A percentile compares a stretch with the other conserved stretches of the same genome.
Conservation (phyloP, 2,797 vertebrate genomes). For the Arrhamphus sclerolepis region DNA sequence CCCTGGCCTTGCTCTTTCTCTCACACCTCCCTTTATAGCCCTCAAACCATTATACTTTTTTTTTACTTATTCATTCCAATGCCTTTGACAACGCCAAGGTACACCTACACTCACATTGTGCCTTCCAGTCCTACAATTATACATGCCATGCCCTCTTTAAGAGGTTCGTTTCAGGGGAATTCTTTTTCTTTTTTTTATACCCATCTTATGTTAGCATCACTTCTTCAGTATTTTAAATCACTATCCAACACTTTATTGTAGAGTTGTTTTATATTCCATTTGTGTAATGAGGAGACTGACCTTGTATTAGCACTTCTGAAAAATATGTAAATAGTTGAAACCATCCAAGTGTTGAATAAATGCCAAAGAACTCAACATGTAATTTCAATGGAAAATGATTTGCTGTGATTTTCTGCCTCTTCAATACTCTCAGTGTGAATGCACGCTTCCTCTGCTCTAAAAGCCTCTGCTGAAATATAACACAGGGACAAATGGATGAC, state of each 20-base stretch:
- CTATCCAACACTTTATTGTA: conserved; percentile 39
- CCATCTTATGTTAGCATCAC: conserved; percentile 33
- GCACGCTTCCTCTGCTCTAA: conserved; percentile 15
- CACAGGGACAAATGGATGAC: conserved; percentile 22
- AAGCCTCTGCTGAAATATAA: conserved; percentile 20
- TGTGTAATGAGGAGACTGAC: conserved; percentile 51
- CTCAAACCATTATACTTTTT: conserved; percentile 26
- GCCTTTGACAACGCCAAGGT: conserved; percentile 25
- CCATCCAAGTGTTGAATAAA: conserved; percentile 29
- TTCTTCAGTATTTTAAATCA: conserved; percentile 42
- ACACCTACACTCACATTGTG: conserved; percentile 26
- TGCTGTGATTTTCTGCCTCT: conserved; percentile 18
- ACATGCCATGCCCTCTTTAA: conserved; percentile 41
- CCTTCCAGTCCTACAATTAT: conserved; percentile 63
- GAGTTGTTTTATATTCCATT: conserved; percentile 54
- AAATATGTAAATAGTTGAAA: conserved; percentile 42
- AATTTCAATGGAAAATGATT: conserved; percentile 25
- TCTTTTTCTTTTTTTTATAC: neutral
- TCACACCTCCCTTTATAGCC: conserved; percentile 31
- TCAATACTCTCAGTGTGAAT: conserved; percentile 16
- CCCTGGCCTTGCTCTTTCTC: conserved; percentile 19
- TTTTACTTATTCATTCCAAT: conserved; percentile 15
- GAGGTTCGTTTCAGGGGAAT: conserved; percentile 51
- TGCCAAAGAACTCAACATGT: conserved; percentile 31
- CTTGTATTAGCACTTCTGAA: conserved; percentile 60